phyloP scores from a whole-genome alignment of 2,113 vertebrate species.

The Apus apus region DNA sequence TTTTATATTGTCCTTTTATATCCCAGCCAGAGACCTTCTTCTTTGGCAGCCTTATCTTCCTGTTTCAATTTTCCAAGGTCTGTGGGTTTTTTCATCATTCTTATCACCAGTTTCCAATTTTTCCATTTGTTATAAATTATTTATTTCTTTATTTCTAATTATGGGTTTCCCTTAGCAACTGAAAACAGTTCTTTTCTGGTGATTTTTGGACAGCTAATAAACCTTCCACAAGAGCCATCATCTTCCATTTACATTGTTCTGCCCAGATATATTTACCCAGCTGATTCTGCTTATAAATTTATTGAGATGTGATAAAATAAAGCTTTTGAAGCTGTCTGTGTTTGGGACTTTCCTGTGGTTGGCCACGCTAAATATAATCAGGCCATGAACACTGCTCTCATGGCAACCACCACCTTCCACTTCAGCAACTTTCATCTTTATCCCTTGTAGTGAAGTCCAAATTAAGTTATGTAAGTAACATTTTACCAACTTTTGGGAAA shows the following conservation, averaged over 20 bases:
- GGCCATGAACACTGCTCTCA: neutral
- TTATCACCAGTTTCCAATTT: neutral
- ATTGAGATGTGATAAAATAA: neutral
- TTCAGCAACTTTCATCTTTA: conserved; percentile 34
- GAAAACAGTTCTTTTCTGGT: neutral
- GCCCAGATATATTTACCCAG: neutral
- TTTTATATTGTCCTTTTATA: neutral
- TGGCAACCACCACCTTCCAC: conserved; percentile 12
- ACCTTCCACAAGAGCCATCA: neutral
- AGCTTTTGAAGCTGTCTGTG: neutral
- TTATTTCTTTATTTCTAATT: neutral
- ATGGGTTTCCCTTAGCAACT: neutral
- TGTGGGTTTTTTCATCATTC: neutral
- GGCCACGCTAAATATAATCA: neutral
- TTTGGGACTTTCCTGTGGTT: neutral
- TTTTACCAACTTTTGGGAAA: neutral
- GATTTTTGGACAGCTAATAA: neutral
- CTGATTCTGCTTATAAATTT: neutral
- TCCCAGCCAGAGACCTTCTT: neutral
- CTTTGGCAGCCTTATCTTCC: neutral
- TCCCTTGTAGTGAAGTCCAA: conserved; percentile 26
- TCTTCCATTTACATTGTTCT: neutral
- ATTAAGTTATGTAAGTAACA: conserved; percentile 13
- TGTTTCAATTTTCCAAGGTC: neutral
- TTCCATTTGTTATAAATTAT: neutral